Evolutionary conservation across 1,140 invertebrate genomes (phyloP), one percentile per base, ranked within the genome.

Genomic region (Aphis gossypii): DNA sequence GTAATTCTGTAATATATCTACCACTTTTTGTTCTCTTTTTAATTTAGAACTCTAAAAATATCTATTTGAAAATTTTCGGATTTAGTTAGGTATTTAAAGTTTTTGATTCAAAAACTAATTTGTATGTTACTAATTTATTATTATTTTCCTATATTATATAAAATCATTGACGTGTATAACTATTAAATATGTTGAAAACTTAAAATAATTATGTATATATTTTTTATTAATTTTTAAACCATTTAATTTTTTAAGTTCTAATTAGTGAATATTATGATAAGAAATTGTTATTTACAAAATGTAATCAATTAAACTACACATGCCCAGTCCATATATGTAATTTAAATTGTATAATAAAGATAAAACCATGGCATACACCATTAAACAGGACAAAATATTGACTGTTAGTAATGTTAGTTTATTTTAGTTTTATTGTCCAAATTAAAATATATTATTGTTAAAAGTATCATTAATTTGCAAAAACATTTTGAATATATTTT

Each of bases 1-100:
- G 23, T 76, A 56, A 48, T 56, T 38, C 30, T 91, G 90, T 60
- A 91, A 91, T 35, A 56, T 90, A 90, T 60, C 23, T 25, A 56
- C 35, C 54, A 41, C 11, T 7, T 90, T 60, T 60, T 56, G 11
- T 38, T 90, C 21, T 88, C 46, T 11, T 88, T 88, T 20, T 35
- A 18, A 48, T 20, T 87, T 88, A 54, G n/a, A 88, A 38, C 14
- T 54, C n/a, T 35, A 48, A 88, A 35, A 88, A 88, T 51, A 88
- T 88, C 20, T 54, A 23, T 7, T 21, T 88, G 3, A 48, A n/a
- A 86, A 86, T 18, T 18, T 5, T 21, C 20, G 3, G 21, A 23
- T 41, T 41, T 30, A 44, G 25, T 46, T 25, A 46, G 38, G 41
- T n/a, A 44, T 8, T 41, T 9, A 25, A 84, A 84, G 3, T 84